A percentile compares a stretch with the other conserved stretches of the same genome.
Conservation (phyloP, 2,113 vertebrate genomes). For the Orthochromis malagaraziensis region DNA sequence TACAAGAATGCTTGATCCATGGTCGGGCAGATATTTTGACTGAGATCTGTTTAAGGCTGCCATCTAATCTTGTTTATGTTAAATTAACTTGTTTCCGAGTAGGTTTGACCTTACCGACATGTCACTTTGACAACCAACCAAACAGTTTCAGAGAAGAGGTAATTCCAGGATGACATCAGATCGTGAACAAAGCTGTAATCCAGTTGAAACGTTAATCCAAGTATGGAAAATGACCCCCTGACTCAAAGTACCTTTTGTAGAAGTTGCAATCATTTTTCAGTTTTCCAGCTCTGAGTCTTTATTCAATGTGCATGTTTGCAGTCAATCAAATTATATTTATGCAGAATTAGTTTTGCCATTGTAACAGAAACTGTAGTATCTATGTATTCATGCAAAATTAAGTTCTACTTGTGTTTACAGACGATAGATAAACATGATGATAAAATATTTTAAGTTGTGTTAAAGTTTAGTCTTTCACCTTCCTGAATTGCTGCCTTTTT, state of each 20-base stretch:
- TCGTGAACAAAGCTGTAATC: background rate
- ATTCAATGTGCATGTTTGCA: accelerated
- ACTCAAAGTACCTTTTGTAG: background rate
- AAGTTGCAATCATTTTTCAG: accelerated
- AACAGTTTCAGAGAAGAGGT: background rate
- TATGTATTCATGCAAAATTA: background rate
- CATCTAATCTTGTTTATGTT: background rate
- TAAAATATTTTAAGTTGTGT: background rate
- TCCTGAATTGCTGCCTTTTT: background rate
- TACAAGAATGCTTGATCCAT: background rate
- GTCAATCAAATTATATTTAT: background rate
- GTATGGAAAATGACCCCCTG: background rate
- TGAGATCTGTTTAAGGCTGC: background rate
- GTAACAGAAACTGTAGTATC: background rate
- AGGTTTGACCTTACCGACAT: background rate
- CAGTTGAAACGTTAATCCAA: background rate
- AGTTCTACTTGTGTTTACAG: background rate
- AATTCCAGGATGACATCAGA: background rate
- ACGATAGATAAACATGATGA: background rate
- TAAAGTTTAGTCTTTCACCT: background rate
- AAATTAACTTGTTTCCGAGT: background rate
- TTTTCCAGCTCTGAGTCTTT: background rate
- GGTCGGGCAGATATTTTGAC: accelerated
- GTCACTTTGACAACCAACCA: background rate
- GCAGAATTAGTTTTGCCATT: accelerated